Conservation (phyloP, 2,113 vertebrate species). For the Vicugna pacos region DNA sequence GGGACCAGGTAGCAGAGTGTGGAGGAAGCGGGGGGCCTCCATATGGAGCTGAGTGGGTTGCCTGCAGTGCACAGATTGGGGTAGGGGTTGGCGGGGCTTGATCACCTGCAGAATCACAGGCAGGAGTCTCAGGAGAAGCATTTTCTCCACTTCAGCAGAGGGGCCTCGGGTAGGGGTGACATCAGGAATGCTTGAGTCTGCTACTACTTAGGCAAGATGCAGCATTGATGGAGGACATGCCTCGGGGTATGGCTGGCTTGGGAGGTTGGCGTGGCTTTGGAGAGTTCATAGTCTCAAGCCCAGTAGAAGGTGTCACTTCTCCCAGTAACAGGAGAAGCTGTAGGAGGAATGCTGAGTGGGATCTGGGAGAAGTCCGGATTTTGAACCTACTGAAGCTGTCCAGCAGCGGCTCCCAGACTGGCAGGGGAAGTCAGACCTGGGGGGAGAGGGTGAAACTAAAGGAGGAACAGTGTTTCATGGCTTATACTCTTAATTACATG, state of each 20-base stretch:
- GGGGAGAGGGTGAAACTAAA: background rate
- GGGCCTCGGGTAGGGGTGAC: background rate
- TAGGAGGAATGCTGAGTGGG: background rate
- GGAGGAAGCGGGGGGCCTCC: background rate
- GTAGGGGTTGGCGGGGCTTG: accelerated
- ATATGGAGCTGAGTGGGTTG: background rate
- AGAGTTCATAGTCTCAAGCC: background rate
- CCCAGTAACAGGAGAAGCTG: background rate
- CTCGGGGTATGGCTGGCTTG: background rate
- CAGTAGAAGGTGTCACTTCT: background rate
- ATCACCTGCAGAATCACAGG: background rate
- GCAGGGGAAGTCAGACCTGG: background rate
- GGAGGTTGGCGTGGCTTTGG: background rate
- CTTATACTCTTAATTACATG: background rate
- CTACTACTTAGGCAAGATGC: background rate
- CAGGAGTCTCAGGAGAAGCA: background rate
- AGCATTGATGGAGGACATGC: background rate
- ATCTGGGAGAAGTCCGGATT: background rate
- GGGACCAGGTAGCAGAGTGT: background rate
- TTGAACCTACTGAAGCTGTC: background rate
- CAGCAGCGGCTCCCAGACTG: background rate
- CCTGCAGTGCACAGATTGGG: accelerated
- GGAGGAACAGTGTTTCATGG: background rate
- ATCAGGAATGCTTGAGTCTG: background rate
- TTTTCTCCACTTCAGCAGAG: background rate